A percentile compares a stretch with the other conserved stretches of the same genome.
phyloP scores from a whole-genome alignment of 2,888 invertebrate species.

The Acrobasis consociella region DNA sequence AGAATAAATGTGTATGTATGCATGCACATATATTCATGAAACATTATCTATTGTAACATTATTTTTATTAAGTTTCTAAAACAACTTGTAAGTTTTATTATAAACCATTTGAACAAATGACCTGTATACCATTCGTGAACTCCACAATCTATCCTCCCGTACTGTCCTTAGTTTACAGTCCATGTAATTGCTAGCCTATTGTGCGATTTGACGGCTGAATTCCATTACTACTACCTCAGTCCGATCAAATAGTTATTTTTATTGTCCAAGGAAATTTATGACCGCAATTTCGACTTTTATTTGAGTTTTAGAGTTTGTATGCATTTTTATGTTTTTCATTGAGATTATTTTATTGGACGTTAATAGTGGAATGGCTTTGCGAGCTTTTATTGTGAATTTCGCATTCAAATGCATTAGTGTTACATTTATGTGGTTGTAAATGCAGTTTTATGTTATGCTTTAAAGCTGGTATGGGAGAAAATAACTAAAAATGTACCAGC shows the following conservation, averaged over 20 bases:
- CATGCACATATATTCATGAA: too few species aligned
- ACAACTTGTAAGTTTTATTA: too few species aligned
- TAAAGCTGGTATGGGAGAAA: background rate
- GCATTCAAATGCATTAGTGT: conserved; percentile 21
- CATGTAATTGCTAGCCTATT: conserved; percentile 60
- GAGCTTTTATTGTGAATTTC: conserved; percentile 22
- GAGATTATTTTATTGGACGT: conserved; percentile 29
- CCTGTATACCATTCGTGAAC: too few species aligned
- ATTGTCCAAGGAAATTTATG: conserved; percentile 32
- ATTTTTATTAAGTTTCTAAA: too few species aligned
- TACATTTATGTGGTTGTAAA: conserved; percentile 2
- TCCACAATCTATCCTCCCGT: background rate
- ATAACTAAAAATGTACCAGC: too few species aligned
- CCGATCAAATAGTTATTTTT: conserved; percentile 35
- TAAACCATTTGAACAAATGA: too few species aligned
- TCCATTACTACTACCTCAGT: conserved; percentile 33
- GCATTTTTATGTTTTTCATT: conserved; percentile 31
- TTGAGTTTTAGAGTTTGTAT: conserved; percentile 30
- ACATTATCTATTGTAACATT: too few species aligned
- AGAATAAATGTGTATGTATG: too few species aligned
- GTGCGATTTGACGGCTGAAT: conserved; percentile 52
- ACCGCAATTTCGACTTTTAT: conserved; percentile 33
- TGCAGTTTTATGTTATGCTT: background rate
- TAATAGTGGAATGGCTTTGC: conserved; percentile 28
- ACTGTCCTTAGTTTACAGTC: background rate